These are phyloP conservation scores for Penelope pileata DNA, from an alignment of 2,113 vertebrate genomes.

Conservation along the genomic window DNA sequence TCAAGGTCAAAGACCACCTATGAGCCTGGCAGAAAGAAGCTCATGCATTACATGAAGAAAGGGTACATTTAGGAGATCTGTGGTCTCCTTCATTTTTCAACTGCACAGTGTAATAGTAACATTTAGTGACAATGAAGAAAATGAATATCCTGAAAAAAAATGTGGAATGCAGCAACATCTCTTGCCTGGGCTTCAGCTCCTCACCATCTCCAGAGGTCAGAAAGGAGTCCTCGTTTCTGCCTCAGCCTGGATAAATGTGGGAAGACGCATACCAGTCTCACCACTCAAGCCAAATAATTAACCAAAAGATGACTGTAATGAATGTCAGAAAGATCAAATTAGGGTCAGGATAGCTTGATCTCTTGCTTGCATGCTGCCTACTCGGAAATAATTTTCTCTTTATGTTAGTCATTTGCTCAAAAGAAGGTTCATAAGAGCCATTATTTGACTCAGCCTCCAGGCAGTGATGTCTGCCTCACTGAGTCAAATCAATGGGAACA, in stretches of 20 bases:
- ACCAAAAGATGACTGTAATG: not conserved
- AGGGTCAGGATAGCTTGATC: not conserved
- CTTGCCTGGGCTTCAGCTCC: not conserved
- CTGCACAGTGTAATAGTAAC: not conserved
- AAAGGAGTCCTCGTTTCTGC: not conserved
- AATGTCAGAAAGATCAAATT: constrained; percentile 1
- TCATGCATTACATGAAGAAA: not conserved
- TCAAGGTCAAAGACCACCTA: not conserved
- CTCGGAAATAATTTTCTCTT: constrained; percentile 37
- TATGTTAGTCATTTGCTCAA: not conserved
- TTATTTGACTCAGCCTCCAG: not conserved
- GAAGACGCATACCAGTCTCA: not conserved
- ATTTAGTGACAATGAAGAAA: not conserved
- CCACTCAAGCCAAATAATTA: not conserved
- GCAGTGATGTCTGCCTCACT: not conserved
- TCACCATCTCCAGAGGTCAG: not conserved
- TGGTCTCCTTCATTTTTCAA: not conserved
- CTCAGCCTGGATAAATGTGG: fast-evolving
- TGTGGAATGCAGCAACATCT: not conserved
- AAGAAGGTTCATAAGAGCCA: not conserved
- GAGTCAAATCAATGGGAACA: not conserved
- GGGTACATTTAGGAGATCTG: fast-evolving
- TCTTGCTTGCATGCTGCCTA: not conserved
- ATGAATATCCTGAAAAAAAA: not conserved
- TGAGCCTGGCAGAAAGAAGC: not conserved